These are phyloP conservation scores for Teinopalpus imperialis DNA, from an alignment of 2,888 invertebrate species.

Conservation along the genomic window DNA sequence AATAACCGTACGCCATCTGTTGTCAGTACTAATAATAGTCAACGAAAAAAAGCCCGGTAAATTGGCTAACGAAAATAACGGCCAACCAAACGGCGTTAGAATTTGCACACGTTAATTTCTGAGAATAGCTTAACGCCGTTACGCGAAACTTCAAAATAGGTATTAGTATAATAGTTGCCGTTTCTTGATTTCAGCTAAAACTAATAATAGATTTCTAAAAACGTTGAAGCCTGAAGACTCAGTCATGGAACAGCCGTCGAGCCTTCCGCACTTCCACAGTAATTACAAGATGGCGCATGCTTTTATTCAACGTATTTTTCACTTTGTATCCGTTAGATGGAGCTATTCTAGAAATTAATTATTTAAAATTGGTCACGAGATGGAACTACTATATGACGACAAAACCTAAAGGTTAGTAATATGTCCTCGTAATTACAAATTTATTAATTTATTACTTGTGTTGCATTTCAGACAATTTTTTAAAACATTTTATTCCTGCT, in stretches of 20 bases:
- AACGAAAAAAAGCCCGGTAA: conserved; percentile 38
- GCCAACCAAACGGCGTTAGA: conserved; percentile 47
- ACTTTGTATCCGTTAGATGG: conserved; percentile 55
- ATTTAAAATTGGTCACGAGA: conserved; percentile 40
- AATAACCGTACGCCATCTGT: conserved; percentile 55
- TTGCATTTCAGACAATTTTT: too few relatives aligned
- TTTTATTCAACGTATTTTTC: conserved; percentile 39
- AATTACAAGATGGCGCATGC: conserved; percentile 55
- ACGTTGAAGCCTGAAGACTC: conserved; percentile 50
- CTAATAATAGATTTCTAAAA: conserved; percentile 44
- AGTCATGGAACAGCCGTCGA: conserved; percentile 58
- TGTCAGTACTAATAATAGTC: conserved; percentile 36
- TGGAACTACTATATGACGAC: conserved; percentile 38
- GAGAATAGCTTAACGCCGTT: conserved; percentile 36
- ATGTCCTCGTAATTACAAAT: not conserved
- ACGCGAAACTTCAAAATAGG: conserved; percentile 51
- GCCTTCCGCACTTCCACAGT: conserved; percentile 53
- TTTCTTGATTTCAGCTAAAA: conserved; percentile 47
- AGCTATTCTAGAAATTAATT: conserved; percentile 32
- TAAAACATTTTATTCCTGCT: too few relatives aligned
- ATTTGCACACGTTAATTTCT: conserved; percentile 44
- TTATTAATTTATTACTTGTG: not conserved
- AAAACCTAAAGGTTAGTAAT: conserved; percentile 1
- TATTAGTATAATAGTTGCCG: conserved; percentile 34
- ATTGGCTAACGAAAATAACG: conserved; percentile 68